phyloP scores from a whole-genome alignment of 2,888 invertebrate species.

The Hypomecis atomaria region DNA sequence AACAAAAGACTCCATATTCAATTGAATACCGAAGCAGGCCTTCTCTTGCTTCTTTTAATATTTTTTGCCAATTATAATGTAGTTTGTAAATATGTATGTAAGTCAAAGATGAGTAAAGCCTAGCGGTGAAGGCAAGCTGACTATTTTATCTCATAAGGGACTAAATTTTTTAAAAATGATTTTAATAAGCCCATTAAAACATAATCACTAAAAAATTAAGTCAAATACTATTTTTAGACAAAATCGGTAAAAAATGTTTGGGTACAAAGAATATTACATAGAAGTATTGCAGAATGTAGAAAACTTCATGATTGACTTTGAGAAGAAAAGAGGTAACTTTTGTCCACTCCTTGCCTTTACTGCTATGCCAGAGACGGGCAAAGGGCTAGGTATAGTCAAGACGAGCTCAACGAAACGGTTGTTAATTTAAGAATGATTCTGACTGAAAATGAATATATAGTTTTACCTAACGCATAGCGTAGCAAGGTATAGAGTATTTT shows the following conservation, averaged over 20 bases:
- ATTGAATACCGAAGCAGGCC: conserved; percentile 1
- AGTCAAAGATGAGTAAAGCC: conserved; percentile 54
- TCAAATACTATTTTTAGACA: too few species aligned
- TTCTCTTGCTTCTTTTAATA: conserved; percentile 15
- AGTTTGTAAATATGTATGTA: conserved; percentile 52
- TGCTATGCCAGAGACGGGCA: conserved; percentile 71
- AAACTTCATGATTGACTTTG: too few species aligned
- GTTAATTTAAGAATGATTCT: conserved; percentile 44
- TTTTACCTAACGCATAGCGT: not conserved
- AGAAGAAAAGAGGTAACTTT: not conserved
- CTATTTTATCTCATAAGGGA: too few species aligned
- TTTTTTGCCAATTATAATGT: conserved; percentile 40
- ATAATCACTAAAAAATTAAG: too few species aligned
- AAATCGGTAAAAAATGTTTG: too few species aligned
- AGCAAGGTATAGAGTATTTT: not conserved
- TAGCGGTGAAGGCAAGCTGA: conserved; percentile 76
- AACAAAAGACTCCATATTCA: not conserved
- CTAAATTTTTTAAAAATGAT: too few species aligned
- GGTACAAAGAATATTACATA: too few species aligned
- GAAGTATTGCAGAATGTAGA: too few species aligned
- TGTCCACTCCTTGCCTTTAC: conserved; percentile 66
- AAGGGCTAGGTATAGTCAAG: conserved; percentile 60
- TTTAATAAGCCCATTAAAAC: too few species aligned
- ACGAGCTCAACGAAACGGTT: conserved; percentile 67
- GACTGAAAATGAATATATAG: conserved; percentile 26